These are phyloP conservation scores for Coenobita brevimanus DNA, from an alignment of 1,140 invertebrate genomes.

Conservation along the genomic window DNA sequence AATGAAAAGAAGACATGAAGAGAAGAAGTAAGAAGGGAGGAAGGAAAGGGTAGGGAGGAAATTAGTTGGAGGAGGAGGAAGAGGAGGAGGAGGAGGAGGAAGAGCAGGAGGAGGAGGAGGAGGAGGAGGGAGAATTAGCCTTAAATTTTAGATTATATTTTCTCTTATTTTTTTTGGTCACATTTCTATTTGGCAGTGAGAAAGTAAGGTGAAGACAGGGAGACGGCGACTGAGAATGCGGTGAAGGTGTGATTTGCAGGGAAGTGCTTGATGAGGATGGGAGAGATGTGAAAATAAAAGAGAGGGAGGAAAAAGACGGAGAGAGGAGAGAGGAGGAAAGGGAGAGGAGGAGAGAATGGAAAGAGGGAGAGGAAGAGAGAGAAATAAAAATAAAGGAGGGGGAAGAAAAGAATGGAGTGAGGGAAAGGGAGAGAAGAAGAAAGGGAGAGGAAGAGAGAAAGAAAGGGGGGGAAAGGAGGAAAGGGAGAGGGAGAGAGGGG, in stretches of 20 bases:
- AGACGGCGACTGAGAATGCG: too few species aligned
- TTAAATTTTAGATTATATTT: neutral
- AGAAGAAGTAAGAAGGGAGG: neutral
- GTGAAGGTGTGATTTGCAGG: too few species aligned
- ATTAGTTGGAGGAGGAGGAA: neutral
- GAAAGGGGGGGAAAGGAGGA: neutral
- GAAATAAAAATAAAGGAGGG: neutral
- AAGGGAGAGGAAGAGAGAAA: neutral
- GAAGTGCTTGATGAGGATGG: too few species aligned
- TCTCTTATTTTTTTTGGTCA: neutral
- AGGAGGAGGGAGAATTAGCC: neutral
- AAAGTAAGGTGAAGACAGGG: too few species aligned
- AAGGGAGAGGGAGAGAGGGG: neutral
- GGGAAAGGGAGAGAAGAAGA: too few species aligned
- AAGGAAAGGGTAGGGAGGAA: neutral
- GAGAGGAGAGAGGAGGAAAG: too few species aligned
- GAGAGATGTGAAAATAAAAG: too few species aligned
- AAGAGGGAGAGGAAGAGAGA: neutral
- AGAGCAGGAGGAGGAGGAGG: neutral
- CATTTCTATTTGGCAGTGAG: neutral
- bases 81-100: conserved; percentile 10
- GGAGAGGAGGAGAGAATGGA: neutral
- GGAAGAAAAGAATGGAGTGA: too few species aligned
- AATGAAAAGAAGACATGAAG: neutral
- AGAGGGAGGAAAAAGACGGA: too few species aligned